A percentile compares a stretch with the other conserved stretches of the same genome.
These are phyloP conservation scores for Poeciliopsis turrubarensis DNA, from an alignment of 2,113 vertebrate species.

Conservation along the genomic window DNA sequence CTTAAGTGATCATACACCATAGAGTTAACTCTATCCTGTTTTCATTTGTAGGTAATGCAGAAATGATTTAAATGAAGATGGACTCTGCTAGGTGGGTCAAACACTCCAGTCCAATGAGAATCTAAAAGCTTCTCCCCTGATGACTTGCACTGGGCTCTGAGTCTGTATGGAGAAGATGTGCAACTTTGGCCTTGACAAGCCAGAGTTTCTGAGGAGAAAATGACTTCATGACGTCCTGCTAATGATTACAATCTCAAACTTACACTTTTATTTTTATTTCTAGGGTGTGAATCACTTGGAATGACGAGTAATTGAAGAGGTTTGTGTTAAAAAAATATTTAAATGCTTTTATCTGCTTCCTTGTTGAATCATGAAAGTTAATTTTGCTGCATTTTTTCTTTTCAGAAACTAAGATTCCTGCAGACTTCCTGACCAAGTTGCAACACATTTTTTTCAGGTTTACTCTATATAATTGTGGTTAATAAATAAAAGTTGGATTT, in stretches of 20 bases:
- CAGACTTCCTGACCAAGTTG: neutral
- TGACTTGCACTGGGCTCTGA: conserved; percentile 66
- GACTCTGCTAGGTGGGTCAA: neutral
- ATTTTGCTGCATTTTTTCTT: neutral
- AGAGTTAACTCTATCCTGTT: neutral
- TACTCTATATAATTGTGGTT: neutral
- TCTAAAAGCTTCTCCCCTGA: conserved; percentile 28
- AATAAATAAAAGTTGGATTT: neutral
- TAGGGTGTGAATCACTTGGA: neutral
- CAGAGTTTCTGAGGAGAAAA: conserved; percentile 57
- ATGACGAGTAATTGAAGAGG: neutral
- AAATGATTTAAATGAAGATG: no score
- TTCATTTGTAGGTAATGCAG: no score
- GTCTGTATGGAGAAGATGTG: conserved; percentile 39
- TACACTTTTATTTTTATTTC: neutral
- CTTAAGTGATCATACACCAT: neutral
- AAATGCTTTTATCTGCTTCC: no score
- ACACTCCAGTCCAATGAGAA: neutral
- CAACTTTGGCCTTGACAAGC: conserved; percentile 66
- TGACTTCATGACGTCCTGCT: neutral
- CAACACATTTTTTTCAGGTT: neutral
- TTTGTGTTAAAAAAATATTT: no score
- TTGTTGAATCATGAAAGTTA: neutral
- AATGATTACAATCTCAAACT: neutral
- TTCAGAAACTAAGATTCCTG: conserved; percentile 7